Evolutionary conservation across 2,797 vertebrate genomes (phyloP).

Genomic region (Typhlichthys eigenmanni): DNA sequence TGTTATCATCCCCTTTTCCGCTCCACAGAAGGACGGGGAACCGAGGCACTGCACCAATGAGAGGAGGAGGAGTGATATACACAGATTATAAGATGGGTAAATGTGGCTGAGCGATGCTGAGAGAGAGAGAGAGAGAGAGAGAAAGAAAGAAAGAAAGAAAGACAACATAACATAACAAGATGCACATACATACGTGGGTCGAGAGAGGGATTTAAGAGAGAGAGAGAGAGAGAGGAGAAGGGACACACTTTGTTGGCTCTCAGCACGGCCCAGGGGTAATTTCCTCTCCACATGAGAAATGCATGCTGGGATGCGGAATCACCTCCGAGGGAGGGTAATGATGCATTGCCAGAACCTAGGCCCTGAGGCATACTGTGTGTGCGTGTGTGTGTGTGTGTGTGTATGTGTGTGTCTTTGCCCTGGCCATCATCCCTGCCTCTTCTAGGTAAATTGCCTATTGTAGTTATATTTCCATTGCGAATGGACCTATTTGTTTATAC

Average conservation of each 20-base stretch:
- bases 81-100: background rate
- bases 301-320: slow-evolving; percentile 79
- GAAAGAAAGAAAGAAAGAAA: slow-evolving; percentile 13
- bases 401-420: slow-evolving; percentile 35
- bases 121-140: background rate
- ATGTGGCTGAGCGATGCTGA: slow-evolving; percentile 33
- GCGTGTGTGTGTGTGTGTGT: slow-evolving; percentile 17
- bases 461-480: slow-evolving; percentile 68
- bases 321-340: slow-evolving; percentile 77
- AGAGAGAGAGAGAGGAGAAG: slow-evolving; percentile 60
- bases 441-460: slow-evolving; percentile 73
- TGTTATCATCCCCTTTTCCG: background rate
- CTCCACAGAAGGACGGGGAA: slow-evolving; percentile 8
- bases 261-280: slow-evolving; percentile 75
- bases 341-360: slow-evolving; percentile 77
- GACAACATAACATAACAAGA: slow-evolving; percentile 32
- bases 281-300: slow-evolving; percentile 78
- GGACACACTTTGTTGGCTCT: slow-evolving; percentile 74
- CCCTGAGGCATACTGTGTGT: slow-evolving; percentile 67
- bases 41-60: background rate
- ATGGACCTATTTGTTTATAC: slow-evolving; percentile 57
- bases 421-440: slow-evolving; percentile 69
- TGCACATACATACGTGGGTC: slow-evolving; percentile 43
- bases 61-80: slow-evolving; percentile 36
- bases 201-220: slow-evolving; percentile 54